Conservation (phyloP, 2,113 vertebrate genomes). For the Ibidorhyncha struthersii region DNA sequence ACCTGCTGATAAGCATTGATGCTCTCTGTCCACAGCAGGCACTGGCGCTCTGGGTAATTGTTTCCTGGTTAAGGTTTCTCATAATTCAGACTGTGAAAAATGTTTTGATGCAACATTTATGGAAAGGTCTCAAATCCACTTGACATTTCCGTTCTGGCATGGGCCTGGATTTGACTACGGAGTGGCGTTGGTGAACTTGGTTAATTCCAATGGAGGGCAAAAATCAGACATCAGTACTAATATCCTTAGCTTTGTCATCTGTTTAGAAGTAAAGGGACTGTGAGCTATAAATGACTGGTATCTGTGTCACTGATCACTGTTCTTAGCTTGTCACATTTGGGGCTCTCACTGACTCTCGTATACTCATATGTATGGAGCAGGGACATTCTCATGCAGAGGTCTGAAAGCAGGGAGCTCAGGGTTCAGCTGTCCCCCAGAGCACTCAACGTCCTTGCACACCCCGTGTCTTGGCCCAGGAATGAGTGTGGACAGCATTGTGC, state of each 20-base stretch:
- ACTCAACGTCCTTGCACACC: rapidly evolving
- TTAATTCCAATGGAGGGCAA: background rate
- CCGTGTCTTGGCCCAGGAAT: background rate
- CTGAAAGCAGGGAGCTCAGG: background rate
- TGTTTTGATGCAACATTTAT: rapidly evolving
- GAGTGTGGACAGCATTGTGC: background rate
- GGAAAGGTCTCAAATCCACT: background rate
- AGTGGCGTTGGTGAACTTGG: rapidly evolving
- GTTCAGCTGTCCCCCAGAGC: background rate
- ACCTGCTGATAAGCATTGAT: background rate
- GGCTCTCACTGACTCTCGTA: background rate
- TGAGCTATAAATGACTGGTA: background rate
- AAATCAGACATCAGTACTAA: background rate
- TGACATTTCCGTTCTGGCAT: background rate
- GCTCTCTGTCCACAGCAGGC: background rate
- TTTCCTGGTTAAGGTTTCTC: background rate
- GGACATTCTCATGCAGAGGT: background rate
- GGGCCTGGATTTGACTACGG: background rate
- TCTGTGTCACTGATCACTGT: background rate
- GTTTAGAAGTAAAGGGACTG: background rate
- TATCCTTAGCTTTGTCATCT: background rate
- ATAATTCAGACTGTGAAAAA: background rate
- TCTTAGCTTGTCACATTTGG: background rate
- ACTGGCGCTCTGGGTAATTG: background rate
- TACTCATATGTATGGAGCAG: background rate